Percentiles rank a stretch among this genome's conserved stretches.
These are phyloP conservation scores for Pleuronectes platessa DNA, from an alignment of 2,113 vertebrate species.

Conservation along the genomic window DNA sequence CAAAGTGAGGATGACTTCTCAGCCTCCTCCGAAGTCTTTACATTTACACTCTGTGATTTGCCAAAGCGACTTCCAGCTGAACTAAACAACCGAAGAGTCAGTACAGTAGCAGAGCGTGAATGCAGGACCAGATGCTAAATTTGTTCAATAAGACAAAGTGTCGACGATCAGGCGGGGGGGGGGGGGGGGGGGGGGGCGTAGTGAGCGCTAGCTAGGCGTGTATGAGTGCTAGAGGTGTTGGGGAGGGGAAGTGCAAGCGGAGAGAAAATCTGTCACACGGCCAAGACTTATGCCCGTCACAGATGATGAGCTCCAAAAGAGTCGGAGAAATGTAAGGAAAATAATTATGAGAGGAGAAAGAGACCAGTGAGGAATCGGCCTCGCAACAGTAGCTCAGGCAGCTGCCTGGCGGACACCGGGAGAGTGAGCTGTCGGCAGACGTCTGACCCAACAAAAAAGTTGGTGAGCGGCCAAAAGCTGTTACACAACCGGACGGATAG, in stretches of 20 bases:
- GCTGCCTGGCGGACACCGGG: background rate
- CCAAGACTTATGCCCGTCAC: background rate
- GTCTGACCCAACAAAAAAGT: background rate
- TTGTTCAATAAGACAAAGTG: background rate
- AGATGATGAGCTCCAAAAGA: background rate
- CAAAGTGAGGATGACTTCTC: no score
- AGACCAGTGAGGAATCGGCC: background rate
- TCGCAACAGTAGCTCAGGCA: background rate
- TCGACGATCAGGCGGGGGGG: background rate
- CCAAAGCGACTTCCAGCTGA: background rate
- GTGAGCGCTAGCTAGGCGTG: background rate
- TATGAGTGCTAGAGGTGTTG: background rate
- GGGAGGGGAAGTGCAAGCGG: background rate
- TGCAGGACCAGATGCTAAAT: background rate
- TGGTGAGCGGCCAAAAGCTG: background rate
- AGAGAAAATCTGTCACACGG: background rate
- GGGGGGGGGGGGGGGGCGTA: background rate
- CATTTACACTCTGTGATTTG: no score
- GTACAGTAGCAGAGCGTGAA: background rate
- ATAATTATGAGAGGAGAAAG: background rate
- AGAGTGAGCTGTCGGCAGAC: background rate
- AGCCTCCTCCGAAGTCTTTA: no score
- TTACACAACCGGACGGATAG: background rate
- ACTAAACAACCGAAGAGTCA: background rate
- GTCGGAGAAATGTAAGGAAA: background rate